Base-by-base conservation (phyloP, 2,888 invertebrate genomes). In the Drosophila paracracens region DNA sequence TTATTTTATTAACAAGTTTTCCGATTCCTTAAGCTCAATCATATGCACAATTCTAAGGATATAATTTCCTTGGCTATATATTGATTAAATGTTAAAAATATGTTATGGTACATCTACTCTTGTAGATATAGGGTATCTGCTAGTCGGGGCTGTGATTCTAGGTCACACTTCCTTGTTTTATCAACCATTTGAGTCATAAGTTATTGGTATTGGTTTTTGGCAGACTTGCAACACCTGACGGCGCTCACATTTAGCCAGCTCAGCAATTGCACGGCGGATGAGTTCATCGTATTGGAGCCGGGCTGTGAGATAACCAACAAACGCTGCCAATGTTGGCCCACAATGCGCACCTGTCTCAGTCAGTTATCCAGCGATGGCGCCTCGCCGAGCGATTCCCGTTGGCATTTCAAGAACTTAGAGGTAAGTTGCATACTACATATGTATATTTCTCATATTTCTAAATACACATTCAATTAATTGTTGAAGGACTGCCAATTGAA, bases 291-390 rank as follows among this genome's bases (percentile, higher is more conserved):
- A 48, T 67, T 93, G 84, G 91, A 92, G 69, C 91, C 92, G 62
- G 93, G 93, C 74, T 93, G 93, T 88, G 93, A 93, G 88, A 93
- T 93, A 68, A 93, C 93, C 69, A 93, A 93, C 80, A 93, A 93
- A 79, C 92, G 91, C 60, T 93, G 93, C 82, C 92, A 93, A 66
- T 93, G 93, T 79, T 93, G 93, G 93, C 93, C 93, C 62, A 86
- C 88, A 72, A 89, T 92, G 88, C 91, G 90, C 71, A 84, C 93
- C 74, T 93, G 93, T 83, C 91, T 88, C 65, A 91, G 88, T 72
- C 91, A 92, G 64, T 71, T 88, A 71, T 77, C 81, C 58, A 73
- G 74, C 61, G 89, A 83, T 33, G 90, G 89, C 10, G 88, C 69
- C 27, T 83, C 91, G n/a, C 82, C 91, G 69, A 89, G 89, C 76